phyloP scores from a whole-genome alignment of 2,113 vertebrate species.

The Machaerirhynchus nigripectus region DNA sequence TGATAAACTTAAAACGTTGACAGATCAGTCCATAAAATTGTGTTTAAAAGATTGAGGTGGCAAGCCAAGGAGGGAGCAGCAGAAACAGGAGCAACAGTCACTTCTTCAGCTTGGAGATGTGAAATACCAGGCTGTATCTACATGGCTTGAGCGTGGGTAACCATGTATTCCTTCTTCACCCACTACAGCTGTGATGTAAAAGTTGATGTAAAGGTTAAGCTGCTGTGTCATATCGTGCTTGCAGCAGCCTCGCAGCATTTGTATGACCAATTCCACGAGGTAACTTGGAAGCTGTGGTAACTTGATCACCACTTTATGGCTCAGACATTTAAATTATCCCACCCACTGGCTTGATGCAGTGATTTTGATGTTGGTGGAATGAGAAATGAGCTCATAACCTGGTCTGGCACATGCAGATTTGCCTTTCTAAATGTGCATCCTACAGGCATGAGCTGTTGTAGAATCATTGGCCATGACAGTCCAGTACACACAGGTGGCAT shows the following conservation, averaged over 20 bases:
- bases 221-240: background rate
- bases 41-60: background rate
- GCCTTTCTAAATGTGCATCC: background rate
- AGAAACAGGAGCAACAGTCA: background rate
- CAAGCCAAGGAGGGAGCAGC: background rate
- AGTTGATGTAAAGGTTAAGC: background rate
- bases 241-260: background rate
- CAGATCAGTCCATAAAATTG: background rate
- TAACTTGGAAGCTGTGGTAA: background rate
- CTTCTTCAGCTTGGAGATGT: background rate
- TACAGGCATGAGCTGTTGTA: background rate
- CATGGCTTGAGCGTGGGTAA: background rate
- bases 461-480: accelerated
- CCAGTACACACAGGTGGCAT: background rate
- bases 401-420: background rate
- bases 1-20: background rate
- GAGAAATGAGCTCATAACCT: background rate
- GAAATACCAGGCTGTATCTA: background rate
- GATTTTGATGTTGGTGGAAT: background rate
- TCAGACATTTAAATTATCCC: slow-evolving; percentile 23
- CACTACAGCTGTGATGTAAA: background rate
- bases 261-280: background rate
- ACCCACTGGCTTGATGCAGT: background rate
- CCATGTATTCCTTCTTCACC: background rate
- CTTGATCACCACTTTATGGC: background rate